Evolutionary conservation across 2,797 vertebrate species (phyloP).

Genomic region (Syngnathus rostellatus): DNA sequence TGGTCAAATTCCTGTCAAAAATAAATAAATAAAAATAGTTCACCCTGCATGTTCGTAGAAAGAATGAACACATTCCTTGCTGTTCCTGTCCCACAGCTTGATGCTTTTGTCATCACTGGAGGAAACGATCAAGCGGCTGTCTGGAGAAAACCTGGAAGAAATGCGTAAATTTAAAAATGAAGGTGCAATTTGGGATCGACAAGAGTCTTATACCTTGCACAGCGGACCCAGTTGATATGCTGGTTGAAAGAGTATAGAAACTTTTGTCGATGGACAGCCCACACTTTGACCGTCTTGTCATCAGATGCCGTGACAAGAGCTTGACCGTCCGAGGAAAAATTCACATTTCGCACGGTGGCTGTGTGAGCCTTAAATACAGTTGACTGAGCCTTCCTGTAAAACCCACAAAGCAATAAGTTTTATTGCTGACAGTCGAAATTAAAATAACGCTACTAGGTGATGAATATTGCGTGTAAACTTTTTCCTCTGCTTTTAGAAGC

Average conservation of each 20-base stretch:
- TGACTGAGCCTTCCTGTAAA: constrained; percentile 84
- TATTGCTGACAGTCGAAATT: not conserved
- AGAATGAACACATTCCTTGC: constrained; percentile 86
- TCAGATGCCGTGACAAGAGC: constrained; percentile 88
- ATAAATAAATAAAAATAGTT: constrained; percentile 40
- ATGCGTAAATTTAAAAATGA: not conserved
- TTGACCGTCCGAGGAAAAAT: constrained; percentile 88
- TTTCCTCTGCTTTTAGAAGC: not conserved
- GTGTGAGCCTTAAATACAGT: constrained; percentile 87
- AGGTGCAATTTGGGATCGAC: not conserved
- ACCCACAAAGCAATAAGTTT: not conserved
- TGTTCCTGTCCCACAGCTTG: constrained; percentile 94
- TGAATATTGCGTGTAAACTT: not conserved
- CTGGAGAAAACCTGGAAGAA: constrained; percentile 85
- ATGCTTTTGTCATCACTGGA: constrained; percentile 92
- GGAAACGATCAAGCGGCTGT: constrained; percentile 86
- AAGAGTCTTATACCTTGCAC: constrained; percentile 77
- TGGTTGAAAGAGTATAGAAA: constrained; percentile 91
- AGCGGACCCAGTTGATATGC: constrained; percentile 98
- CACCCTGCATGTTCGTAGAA: constrained; percentile 90
- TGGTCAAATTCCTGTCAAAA: not conserved
- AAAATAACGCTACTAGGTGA: not conserved
- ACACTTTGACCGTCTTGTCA: constrained; percentile 96
- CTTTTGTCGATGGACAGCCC: constrained; percentile 89
- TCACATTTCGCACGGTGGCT: constrained; percentile 82